Evolutionary conservation across 1,140 invertebrate genomes (phyloP).

Genomic region (Cotesia vestalis): DNA sequence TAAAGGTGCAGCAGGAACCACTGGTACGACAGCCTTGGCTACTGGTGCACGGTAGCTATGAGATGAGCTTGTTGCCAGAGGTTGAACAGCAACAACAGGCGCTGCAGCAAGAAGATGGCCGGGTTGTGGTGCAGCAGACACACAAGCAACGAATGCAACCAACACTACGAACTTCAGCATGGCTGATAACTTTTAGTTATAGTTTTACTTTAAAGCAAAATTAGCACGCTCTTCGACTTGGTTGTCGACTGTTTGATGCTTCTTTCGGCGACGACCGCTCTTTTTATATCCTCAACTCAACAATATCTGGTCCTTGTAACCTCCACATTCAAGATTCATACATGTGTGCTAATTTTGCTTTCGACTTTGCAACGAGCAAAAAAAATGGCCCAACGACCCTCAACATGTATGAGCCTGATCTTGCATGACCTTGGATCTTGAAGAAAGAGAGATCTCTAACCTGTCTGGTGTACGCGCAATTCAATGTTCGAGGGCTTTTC

Average conservation of each 20-base stretch:
- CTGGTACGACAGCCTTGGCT: constrained; percentile 28
- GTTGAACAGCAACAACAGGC: constrained; percentile 39
- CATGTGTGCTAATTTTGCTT: constrained; percentile 27
- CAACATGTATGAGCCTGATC: constrained; percentile 7
- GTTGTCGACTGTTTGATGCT: constrained; percentile 51
- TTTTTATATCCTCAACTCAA: constrained; percentile 52
- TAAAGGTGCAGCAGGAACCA: constrained; percentile 33
- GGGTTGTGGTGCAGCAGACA: constrained; percentile 45
- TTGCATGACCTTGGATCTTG: constrained; percentile 21
- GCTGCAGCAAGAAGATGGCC: constrained; percentile 43
- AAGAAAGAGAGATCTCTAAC: constrained; percentile 2
- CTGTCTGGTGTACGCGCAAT: constrained; percentile 11
- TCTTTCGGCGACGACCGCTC: constrained; percentile 40
- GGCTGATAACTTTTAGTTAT: constrained; percentile 42
- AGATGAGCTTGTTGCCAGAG: constrained; percentile 45
- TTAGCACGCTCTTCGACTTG: constrained; percentile 32
- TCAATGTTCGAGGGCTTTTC: background rate
- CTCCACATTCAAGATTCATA: constrained; percentile 21
- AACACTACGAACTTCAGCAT: constrained; percentile 68
- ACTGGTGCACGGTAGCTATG: constrained; percentile 51
- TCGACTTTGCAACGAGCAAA: constrained; percentile 23
- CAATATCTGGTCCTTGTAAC: background rate
- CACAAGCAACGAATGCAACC: constrained; percentile 52
- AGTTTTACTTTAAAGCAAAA: constrained; percentile 41
- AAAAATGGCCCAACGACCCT: constrained; percentile 33